phyloP scores from a whole-genome alignment of 30 jellyfish, hydroid and myxozoan genomes.

The Haliclystus octoradiatus region DNA sequence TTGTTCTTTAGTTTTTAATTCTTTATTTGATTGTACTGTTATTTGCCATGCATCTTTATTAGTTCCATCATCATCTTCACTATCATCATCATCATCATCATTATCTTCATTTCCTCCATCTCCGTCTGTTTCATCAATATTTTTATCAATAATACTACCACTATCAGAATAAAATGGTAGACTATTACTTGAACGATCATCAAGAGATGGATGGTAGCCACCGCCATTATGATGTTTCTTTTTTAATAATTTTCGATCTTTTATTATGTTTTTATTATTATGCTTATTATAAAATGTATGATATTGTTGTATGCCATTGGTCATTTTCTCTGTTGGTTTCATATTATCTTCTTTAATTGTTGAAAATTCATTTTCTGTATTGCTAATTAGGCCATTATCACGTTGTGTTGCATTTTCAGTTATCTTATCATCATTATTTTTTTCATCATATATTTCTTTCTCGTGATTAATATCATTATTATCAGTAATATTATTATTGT shows the following conservation, averaged over 20 bases:
- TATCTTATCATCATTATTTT: not conserved
- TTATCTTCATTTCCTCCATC: constrained; percentile 7
- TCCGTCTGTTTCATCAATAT: constrained; percentile 9
- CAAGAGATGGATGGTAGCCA: not conserved
- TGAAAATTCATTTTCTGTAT: not conserved
- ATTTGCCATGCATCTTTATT: constrained; percentile 5
- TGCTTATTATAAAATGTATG: too few relatives aligned
- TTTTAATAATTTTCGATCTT: not conserved
- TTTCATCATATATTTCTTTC: not conserved
- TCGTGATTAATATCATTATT: not conserved
- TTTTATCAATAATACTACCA: constrained; percentile 3
- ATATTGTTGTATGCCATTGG: too few relatives aligned
- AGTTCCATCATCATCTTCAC: constrained; percentile 18
- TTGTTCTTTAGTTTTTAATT: not conserved
- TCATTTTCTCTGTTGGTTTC: not conserved
- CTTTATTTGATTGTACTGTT: not conserved
- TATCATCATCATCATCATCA: not conserved
- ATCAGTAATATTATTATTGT: too few relatives aligned
- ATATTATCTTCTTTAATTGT: not conserved
- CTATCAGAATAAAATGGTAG: not conserved
- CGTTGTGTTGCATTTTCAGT: not conserved
- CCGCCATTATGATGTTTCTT: not conserved
- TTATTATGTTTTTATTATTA: too few relatives aligned
- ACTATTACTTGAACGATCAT: not conserved
- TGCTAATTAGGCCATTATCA: not conserved